phyloP scores from a whole-genome alignment of 2,888 invertebrate species.

The Hypolimnas misippus region DNA sequence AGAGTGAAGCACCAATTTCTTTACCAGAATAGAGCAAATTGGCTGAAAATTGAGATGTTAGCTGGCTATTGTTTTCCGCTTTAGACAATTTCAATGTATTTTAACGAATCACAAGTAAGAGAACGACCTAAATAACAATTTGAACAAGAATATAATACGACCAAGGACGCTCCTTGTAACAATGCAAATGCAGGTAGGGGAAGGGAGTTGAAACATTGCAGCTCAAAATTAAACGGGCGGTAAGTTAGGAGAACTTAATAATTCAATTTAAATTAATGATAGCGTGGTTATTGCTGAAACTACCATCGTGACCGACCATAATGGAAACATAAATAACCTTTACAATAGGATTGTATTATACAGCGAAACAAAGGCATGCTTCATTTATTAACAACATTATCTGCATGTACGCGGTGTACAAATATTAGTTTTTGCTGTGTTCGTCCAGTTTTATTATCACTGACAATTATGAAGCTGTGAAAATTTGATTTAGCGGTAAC shows the following conservation, averaged over 20 bases:
- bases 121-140: not conserved
- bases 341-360: slow-evolving; percentile 50
- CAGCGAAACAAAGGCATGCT: slow-evolving; percentile 50
- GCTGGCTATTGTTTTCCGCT: too few species aligned
- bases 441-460: slow-evolving; percentile 37
- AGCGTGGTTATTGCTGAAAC: slow-evolving; percentile 47
- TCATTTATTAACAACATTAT: slow-evolving; percentile 51
- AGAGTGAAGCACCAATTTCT: too few species aligned
- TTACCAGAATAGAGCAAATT: too few species aligned
- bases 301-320: slow-evolving; percentile 49
- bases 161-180: slow-evolving; percentile 44
- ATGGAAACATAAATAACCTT: slow-evolving; percentile 53
- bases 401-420: slow-evolving; percentile 34
- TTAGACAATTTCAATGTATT: not conserved
- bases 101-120: not conserved
- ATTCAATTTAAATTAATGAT: slow-evolving; percentile 55
- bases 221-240: slow-evolving; percentile 40
- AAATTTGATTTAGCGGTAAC: slow-evolving; percentile 33
- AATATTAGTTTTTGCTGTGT: slow-evolving; percentile 39
- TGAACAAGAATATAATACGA: slow-evolving; percentile 8
- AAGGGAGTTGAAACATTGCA: slow-evolving; percentile 38
- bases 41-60: too few species aligned
- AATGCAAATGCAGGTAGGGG: slow-evolving; percentile 44
- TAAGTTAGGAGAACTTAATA: slow-evolving; percentile 48
- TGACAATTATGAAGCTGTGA: slow-evolving; percentile 30